Base-by-base conservation (phyloP, 2,113 vertebrate genomes). In the Actinemys pallida region DNA sequence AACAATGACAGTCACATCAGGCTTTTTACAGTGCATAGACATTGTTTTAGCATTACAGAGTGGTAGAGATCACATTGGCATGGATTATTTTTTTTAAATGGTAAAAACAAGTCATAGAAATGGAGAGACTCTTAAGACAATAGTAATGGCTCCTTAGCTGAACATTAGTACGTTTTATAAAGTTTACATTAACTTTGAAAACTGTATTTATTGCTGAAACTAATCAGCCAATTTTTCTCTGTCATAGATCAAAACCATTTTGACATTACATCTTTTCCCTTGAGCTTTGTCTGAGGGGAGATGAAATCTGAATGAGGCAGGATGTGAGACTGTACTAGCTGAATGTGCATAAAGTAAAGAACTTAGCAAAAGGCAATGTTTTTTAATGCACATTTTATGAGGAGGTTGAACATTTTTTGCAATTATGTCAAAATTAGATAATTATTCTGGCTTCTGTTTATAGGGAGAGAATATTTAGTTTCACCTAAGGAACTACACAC, bases 41-140 rank as follows among this genome's bases (percentile, higher is more conserved):
- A 96, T 97, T 65, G 81, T 93, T 97, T 87, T 97, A 93, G 93
- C 88, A 97, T 87, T 96, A 95, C 83, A 97, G 81, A 93, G 75
- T 31, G 45, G 76, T 62, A 72, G 72, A 69, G 86, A 45, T 56
- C 49, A 57, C 88, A 35, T 87, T 89, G 93, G 39, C 62, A 39
- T 91, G 87, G 59, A 86, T 16, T 11, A 59, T 45, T 47, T 81
- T 13, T 5, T 87, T 89, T 93, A 88, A 96, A 91, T 80, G 57
- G 17, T 81, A 85, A 76, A 20, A 84, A 19, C 52, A 90, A 75
- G 14, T 91, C 13, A 8, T 52, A 57, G 81, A 39, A 93, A 91
- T 90, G 27, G n/a, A 65, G 9, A 17, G 19, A 89, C 92, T 91
- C 94, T 83, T 83, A 62, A 85, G 84, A n/a, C 27, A 87, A 19